Conservation (phyloP, 2,888 invertebrate species). For the Macrophya alboannulata region DNA sequence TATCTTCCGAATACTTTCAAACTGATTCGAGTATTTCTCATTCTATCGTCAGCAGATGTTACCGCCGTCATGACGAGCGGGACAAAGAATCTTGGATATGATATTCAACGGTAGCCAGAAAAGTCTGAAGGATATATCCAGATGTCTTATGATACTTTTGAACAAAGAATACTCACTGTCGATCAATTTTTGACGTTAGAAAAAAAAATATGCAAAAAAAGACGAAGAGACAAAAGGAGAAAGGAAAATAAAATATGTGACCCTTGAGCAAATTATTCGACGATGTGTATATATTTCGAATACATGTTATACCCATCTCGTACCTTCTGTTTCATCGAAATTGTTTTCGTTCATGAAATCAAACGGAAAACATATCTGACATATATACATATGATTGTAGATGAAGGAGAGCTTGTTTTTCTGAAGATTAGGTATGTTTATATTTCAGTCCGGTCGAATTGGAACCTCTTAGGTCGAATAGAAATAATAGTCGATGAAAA, state of each 20-base stretch:
- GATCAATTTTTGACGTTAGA: background rate
- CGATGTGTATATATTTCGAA: background rate
- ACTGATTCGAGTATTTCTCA: too few relatives aligned
- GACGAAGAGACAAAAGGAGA: background rate
- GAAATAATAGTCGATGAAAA: background rate
- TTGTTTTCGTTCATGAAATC: background rate
- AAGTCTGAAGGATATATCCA: constrained; percentile 39
- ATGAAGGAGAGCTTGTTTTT: background rate
- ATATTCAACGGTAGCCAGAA: background rate
- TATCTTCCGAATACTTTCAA: too few relatives aligned
- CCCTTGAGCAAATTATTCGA: background rate
- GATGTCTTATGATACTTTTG: constrained; percentile 18
- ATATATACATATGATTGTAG: too few relatives aligned
- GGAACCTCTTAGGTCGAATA: too few relatives aligned
- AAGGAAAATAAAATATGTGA: background rate
- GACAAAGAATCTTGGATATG: constrained; percentile 10
- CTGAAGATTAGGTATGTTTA: background rate
- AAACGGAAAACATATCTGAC: background rate
- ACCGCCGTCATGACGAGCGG: constrained; percentile 15
- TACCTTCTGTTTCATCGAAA: background rate
- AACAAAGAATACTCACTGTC: constrained; percentile 25
- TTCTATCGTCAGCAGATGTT: constrained; percentile 38
- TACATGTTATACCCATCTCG: background rate
- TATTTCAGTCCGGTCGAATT: too few relatives aligned
- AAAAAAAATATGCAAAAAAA: background rate